Evolutionary conservation across 2,888 invertebrate genomes (phyloP).

Genomic region (Microplitis deprimator): DNA sequence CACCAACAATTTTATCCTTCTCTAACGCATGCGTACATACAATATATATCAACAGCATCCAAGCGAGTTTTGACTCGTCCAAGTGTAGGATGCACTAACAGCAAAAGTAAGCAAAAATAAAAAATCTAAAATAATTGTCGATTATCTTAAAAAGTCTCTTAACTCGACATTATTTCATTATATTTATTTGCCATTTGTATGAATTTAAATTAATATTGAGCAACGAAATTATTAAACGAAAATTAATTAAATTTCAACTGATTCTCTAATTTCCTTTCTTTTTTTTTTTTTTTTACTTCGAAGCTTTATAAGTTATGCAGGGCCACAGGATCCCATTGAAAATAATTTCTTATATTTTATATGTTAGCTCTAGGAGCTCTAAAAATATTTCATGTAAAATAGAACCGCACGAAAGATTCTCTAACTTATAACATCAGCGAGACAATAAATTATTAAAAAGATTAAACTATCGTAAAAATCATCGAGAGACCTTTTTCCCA

Average conservation of each 20-base stretch:
- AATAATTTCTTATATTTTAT: slow-evolving; percentile 1
- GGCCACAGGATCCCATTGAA: slow-evolving; percentile 14
- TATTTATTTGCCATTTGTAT: not conserved
- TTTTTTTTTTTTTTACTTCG: not conserved
- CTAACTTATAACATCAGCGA: slow-evolving; percentile 8
- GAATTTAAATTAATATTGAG: not conserved
- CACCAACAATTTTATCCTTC: slow-evolving; percentile 8
- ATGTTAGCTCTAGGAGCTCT: not conserved
- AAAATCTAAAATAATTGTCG: not conserved
- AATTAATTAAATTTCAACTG: not conserved
- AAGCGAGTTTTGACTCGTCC: slow-evolving; percentile 33
- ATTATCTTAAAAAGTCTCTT: not conserved
- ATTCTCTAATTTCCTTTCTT: not conserved
- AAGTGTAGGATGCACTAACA: slow-evolving; percentile 21
- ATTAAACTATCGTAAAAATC: slow-evolving; percentile 5
- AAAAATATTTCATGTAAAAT: slow-evolving; percentile 27
- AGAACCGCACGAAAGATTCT: slow-evolving; percentile 12
- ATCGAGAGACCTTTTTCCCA: slow-evolving; percentile 12
- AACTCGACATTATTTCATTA: not conserved
- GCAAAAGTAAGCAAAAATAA: not conserved
- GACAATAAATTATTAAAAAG: slow-evolving; percentile 21
- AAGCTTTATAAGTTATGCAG: slow-evolving; percentile 22
- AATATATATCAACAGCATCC: slow-evolving; percentile 3
- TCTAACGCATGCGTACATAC: slow-evolving; percentile 23
- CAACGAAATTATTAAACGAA: too few species aligned